Percentiles rank a stretch among this genome's conserved stretches.
Conservation (phyloP, 2,113 vertebrate species). For the Aix galericulata region DNA sequence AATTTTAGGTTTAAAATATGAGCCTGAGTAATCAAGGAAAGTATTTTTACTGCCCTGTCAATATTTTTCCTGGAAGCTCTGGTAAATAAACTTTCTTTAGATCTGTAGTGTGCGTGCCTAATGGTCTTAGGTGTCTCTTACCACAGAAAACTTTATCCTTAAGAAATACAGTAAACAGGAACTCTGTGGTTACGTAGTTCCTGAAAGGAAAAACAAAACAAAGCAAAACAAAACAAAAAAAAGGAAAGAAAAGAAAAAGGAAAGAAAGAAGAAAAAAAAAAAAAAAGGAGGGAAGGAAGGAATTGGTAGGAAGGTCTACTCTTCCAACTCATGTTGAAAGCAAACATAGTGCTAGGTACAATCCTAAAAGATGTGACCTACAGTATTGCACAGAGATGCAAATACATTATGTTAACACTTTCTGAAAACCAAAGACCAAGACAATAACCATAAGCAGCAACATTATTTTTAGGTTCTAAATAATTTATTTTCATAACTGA, state of each 20-base stretch:
- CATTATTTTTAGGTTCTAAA: not conserved
- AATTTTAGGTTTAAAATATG: constrained; percentile 82
- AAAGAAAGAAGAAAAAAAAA: too few species aligned
- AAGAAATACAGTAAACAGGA: constrained; percentile 82
- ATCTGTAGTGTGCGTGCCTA: constrained; percentile 73
- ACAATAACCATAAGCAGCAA: not conserved
- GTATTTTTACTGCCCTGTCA: constrained; percentile 86
- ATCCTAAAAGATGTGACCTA: not conserved
- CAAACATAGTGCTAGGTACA: not conserved
- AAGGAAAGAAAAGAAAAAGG: too few species aligned
- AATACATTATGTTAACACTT: not conserved
- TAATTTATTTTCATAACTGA: not conserved
- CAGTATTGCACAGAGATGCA: not conserved
- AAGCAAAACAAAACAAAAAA: too few species aligned
- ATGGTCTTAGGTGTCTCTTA: constrained; percentile 78
- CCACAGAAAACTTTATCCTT: constrained; percentile 80
- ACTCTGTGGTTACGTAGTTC: constrained; percentile 76
- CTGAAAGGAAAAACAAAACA: constrained; percentile 61
- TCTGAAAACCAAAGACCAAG: not conserved
- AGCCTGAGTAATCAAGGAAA: constrained; percentile 84
- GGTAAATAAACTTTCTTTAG: constrained; percentile 79
- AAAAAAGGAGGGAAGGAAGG: too few species aligned
- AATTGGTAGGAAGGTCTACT: too few species aligned
- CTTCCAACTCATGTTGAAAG: not conserved
- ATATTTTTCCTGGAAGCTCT: constrained; percentile 85